These are phyloP conservation scores for Apamea monoglypha DNA, from an alignment of 2,888 invertebrate genomes.

Conservation along the genomic window DNA sequence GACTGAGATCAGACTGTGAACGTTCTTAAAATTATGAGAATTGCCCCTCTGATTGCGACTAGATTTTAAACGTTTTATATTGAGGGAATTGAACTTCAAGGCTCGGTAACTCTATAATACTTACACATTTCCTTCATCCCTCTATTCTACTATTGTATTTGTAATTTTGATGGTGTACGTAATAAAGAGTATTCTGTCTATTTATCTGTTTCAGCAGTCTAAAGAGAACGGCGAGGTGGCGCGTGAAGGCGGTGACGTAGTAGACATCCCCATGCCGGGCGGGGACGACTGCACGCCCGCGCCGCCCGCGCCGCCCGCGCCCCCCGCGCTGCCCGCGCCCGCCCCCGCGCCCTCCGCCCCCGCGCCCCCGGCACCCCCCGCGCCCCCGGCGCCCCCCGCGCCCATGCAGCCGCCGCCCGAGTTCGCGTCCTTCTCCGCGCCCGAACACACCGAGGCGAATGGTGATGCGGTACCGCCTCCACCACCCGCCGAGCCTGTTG, in stretches of 20 bases:
- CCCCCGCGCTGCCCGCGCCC: constrained; percentile 74
- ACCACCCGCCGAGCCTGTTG: neutral
- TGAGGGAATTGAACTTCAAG: neutral
- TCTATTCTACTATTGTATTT: neutral
- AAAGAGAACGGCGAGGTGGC: constrained; percentile 84
- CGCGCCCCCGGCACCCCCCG: constrained; percentile 68
- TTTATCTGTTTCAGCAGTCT: constrained; percentile 70
- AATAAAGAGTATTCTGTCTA: neutral
- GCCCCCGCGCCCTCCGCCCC: no score
- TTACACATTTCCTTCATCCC: neutral
- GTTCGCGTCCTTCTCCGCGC: constrained; percentile 56
- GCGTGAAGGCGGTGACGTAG: constrained; percentile 82
- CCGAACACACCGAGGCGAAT: constrained; percentile 28
- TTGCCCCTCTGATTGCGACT: neutral
- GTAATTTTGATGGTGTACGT: neutral
- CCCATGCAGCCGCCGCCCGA: constrained; percentile 73
- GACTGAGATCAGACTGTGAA: no score
- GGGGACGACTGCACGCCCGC: constrained; percentile 69
- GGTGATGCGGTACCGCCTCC: constrained; percentile 44
- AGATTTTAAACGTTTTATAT: neutral
- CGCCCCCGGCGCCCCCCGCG: constrained; percentile 37
- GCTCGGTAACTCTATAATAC: neutral
- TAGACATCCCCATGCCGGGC: constrained; percentile 94
- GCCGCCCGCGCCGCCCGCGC: constrained; percentile 10
- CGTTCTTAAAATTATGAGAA: no score